Conservation (phyloP, 2,113 vertebrate species). For the Platysteira castanea region DNA sequence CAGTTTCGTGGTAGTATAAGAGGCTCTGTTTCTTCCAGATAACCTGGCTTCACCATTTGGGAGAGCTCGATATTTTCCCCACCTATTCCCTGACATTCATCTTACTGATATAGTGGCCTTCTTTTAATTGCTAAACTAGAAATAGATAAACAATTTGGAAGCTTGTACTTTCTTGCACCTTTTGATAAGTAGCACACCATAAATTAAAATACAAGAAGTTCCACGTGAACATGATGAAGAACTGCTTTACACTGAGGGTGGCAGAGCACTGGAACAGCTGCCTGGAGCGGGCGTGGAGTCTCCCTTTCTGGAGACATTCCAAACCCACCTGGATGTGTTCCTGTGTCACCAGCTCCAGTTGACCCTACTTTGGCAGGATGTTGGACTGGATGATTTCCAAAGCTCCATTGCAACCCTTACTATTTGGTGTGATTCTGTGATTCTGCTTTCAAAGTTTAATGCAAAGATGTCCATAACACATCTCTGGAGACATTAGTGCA, state of each 20-base stretch:
- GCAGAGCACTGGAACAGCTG: not conserved
- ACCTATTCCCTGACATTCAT: not conserved
- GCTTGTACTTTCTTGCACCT: not conserved
- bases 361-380: not conserved
- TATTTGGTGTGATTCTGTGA: not conserved
- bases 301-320: too few species aligned
- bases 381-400: not conserved
- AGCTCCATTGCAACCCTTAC: too few species aligned
- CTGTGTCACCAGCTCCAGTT: too few species aligned
- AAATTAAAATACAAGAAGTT: not conserved
- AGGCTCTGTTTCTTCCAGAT: not conserved
- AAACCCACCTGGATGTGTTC: not conserved
- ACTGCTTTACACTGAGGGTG: not conserved
- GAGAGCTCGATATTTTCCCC: not conserved
- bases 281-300: accelerated
- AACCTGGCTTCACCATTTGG: not conserved
- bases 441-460: not conserved
- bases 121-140: not conserved
- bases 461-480: not conserved
- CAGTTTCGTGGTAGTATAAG: not conserved
- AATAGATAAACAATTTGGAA: not conserved
- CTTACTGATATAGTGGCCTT: not conserved
- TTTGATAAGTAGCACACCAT: not conserved
- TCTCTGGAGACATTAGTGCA: not conserved
- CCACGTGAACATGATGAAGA: not conserved